phyloP scores from a whole-genome alignment of 2,888 invertebrate genomes.

The Chaetoderma sp. region DNA sequence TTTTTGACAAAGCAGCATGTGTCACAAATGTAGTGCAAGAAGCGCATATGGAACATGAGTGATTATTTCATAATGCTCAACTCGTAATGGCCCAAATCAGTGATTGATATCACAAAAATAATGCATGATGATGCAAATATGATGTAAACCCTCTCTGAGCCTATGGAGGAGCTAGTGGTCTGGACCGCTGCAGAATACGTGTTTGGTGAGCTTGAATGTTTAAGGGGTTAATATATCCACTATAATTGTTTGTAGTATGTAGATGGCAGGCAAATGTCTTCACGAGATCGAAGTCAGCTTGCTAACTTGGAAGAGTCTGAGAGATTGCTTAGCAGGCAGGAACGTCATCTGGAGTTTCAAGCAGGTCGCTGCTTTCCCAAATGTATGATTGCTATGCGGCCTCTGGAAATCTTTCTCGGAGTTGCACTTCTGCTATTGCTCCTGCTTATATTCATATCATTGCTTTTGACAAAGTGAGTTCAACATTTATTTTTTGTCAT shows the following conservation, averaged over 20 bases:
- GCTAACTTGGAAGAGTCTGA: slow-evolving; percentile 65
- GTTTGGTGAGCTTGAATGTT: too few species aligned
- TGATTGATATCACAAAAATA: too few species aligned
- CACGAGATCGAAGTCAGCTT: slow-evolving; percentile 51
- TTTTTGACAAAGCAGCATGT: too few species aligned
- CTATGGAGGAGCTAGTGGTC: too few species aligned
- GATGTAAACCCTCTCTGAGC: too few species aligned
- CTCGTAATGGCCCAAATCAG: too few species aligned
- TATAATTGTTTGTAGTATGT: slow-evolving; percentile 45
- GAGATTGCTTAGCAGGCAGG: slow-evolving; percentile 59
- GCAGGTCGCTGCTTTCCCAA: slow-evolving; percentile 58
- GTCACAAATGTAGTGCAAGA: too few species aligned
- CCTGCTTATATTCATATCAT: slow-evolving; percentile 65
- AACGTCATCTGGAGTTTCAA: slow-evolving; percentile 56
- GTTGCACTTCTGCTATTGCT: slow-evolving; percentile 60
- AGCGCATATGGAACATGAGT: too few species aligned
- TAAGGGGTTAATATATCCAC: background rate
- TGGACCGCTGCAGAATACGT: too few species aligned
- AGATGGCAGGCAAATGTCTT: slow-evolving; percentile 41
- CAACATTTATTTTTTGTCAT: background rate
- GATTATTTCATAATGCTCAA: too few species aligned
- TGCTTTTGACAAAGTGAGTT: slow-evolving; percentile 68
- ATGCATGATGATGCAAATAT: too few species aligned
- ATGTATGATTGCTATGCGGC: slow-evolving; percentile 60
- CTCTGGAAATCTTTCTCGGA: slow-evolving; percentile 67